These are phyloP conservation scores for Chaenogobius annularis DNA, from an alignment of 2,113 vertebrate genomes.

Conservation along the genomic window DNA sequence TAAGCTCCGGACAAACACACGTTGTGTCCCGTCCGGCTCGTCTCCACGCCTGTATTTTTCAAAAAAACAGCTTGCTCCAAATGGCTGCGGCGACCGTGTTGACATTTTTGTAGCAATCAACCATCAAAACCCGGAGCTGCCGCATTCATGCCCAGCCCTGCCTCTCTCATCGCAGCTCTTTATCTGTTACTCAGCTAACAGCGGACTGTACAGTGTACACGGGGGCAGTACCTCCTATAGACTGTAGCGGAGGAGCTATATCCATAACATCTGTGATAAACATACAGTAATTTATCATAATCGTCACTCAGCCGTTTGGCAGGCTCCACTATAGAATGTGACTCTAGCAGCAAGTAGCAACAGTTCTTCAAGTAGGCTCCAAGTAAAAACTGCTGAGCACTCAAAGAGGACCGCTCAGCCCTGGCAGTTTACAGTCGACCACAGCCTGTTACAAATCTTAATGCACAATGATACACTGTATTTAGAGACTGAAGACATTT, in stretches of 20 bases:
- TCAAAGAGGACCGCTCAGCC: too few species aligned
- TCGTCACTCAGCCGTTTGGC: not conserved
- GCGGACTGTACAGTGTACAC: too few species aligned
- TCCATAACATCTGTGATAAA: not conserved
- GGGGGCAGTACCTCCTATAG: not conserved
- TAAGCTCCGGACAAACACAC: slow-evolving; percentile 46
- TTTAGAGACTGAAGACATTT: too few species aligned
- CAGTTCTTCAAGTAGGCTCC: not conserved
- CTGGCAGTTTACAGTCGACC: too few species aligned
- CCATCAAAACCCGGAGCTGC: slow-evolving; percentile 72
- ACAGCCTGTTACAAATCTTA: too few species aligned
- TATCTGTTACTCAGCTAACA: not conserved
- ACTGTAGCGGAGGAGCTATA: not conserved
- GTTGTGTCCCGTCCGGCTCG: slow-evolving; percentile 15
- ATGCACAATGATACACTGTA: too few species aligned
- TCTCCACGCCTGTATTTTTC: slow-evolving; percentile 47
- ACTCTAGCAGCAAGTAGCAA: not conserved
- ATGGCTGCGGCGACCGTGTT: slow-evolving; percentile 73
- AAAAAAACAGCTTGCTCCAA: slow-evolving; percentile 61
- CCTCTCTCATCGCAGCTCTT: slow-evolving; percentile 73
- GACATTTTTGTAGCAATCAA: slow-evolving; percentile 80
- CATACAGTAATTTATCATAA: not conserved
- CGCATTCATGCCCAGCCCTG: slow-evolving; percentile 66
- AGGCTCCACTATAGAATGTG: not conserved
- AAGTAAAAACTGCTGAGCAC: too few species aligned